Percentiles rank a stretch among this genome's conserved stretches.
Evolutionary conservation across 2,888 invertebrate species (phyloP).

Genomic region (Drosophila acutilabella): DNA sequence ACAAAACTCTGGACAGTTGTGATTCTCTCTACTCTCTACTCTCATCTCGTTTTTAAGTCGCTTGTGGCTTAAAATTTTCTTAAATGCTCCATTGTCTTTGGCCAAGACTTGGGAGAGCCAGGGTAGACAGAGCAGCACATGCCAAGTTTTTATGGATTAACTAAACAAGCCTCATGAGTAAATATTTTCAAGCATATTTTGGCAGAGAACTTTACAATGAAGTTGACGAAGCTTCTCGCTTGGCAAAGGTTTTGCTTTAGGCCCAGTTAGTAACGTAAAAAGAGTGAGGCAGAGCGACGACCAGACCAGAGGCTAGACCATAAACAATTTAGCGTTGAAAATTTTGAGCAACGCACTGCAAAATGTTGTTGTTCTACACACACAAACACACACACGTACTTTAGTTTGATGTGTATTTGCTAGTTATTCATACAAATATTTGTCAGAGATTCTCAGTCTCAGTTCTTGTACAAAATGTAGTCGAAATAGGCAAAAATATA

Average conservation of each 20-base stretch:
- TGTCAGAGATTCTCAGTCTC: constrained; percentile 31
- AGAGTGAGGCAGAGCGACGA: not conserved
- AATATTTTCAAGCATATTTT: constrained; percentile 80
- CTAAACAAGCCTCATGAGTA: constrained; percentile 80
- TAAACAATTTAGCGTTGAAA: constrained; percentile 69
- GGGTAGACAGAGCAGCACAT: constrained; percentile 45
- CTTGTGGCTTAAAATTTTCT: constrained; percentile 79
- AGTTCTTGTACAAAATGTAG: constrained; percentile 40
- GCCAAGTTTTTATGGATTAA: constrained; percentile 79
- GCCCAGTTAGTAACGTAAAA: constrained; percentile 5
- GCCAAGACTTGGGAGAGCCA: constrained; percentile 13
- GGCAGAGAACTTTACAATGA: constrained; percentile 69
- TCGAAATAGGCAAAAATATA: constrained; percentile 55
- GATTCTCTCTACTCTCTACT: not conserved
- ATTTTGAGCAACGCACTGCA: constrained; percentile 75
- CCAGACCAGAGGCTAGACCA: constrained; percentile 48
- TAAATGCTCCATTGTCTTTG: constrained; percentile 75
- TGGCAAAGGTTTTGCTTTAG: constrained; percentile 10
- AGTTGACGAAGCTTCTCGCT: constrained; percentile 46
- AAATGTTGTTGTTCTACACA: constrained; percentile 52
- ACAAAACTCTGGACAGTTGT: constrained; percentile 5
- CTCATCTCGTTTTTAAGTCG: constrained; percentile 75
- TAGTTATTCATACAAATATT: constrained; percentile 77
- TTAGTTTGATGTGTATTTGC: constrained; percentile 56
- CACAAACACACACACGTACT: constrained; percentile 3